Percentiles rank a stretch among this genome's conserved stretches.
Conservation (phyloP, 2,113 vertebrate species). For the Dissostichus mawsoni region DNA sequence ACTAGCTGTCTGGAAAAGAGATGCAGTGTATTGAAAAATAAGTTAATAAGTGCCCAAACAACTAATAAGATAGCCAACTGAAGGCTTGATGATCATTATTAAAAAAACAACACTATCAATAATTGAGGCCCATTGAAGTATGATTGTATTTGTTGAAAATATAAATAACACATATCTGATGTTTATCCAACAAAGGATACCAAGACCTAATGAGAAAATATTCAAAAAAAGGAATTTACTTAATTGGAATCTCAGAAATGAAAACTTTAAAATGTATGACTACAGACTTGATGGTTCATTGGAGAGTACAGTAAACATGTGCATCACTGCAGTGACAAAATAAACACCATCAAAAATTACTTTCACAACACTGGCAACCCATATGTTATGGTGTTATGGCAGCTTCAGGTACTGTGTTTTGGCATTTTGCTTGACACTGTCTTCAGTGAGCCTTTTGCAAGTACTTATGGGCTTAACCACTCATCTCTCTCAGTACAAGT, state of each 20-base stretch:
- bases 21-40: neutral
- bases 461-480: conserved; percentile 65
- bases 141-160: too few relatives aligned
- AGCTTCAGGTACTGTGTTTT: conserved; percentile 16
- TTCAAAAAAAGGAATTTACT: too few relatives aligned
- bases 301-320: neutral
- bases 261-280: neutral
- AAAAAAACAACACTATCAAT: neutral
- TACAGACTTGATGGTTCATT: neutral
- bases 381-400: neutral
- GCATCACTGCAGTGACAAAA: neutral
- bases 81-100: too few relatives aligned
- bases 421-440: conserved; percentile 46
- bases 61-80: too few relatives aligned
- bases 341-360: neutral
- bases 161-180: neutral
- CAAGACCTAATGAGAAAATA: too few relatives aligned
- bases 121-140: neutral
- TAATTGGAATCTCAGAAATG: neutral
- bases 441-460: conserved; percentile 53
- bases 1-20: neutral
- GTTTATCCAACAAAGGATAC: too few relatives aligned
- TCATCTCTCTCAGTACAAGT: conserved; percentile 48
- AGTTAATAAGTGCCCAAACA: too few relatives aligned
- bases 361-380: neutral